A percentile compares a stretch with the other conserved stretches of the same genome.
Conservation (phyloP, 53 echinoderm and acorn worm species). For the Echinarachnius parma region DNA sequence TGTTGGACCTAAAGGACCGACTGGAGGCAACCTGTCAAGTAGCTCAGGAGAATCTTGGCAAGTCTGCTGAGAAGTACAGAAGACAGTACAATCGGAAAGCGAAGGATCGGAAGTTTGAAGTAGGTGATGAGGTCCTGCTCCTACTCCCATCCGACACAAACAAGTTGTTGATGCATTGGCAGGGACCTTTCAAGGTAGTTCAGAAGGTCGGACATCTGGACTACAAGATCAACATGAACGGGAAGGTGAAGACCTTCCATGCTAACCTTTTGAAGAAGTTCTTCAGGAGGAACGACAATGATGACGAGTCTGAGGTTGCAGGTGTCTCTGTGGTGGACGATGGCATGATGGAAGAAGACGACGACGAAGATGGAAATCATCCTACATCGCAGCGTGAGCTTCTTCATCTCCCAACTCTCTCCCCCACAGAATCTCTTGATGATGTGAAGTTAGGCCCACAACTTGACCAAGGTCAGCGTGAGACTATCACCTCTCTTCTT, state of each 20-base stretch:
- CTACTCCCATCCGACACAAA: slow-evolving; percentile 36
- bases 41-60: no score
- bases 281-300: not conserved
- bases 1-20: no score
- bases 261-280: no score
- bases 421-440: not conserved
- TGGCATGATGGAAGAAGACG: not conserved
- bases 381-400: no score
- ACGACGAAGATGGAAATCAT: not conserved
- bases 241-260: not conserved
- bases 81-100: slow-evolving; percentile 14
- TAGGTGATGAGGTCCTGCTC: slow-evolving; percentile 31
- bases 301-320: not conserved
- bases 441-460: not conserved
- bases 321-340: slow-evolving; percentile 1
- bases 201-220: not conserved
- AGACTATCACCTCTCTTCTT: not conserved
- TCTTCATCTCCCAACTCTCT: slow-evolving; percentile 1
- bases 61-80: not conserved
- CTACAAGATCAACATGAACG: slow-evolving; percentile 15
- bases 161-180: slow-evolving; percentile 16
- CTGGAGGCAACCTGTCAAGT: no score
- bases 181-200: slow-evolving; percentile 28
- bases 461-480: not conserved
- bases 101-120: slow-evolving; percentile 24